Evolutionary conservation across 2,888 invertebrate species (phyloP).

Genomic region (Drosophila falleni): DNA sequence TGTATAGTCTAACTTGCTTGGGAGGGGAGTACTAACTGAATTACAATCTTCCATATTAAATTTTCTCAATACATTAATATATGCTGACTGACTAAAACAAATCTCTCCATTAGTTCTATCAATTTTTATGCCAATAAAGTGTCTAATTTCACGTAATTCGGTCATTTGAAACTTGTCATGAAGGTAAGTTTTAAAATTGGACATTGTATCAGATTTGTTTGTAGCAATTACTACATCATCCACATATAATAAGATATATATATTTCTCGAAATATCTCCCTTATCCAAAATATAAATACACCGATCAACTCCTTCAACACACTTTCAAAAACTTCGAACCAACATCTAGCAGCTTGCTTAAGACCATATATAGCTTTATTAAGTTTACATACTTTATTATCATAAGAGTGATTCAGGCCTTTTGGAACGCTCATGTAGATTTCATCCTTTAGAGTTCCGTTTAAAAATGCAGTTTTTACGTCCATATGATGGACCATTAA

Average conservation of each 20-base stretch:
- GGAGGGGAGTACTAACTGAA: constrained; percentile 25
- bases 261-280: constrained; percentile 13
- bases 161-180: constrained; percentile 21
- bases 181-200: constrained; percentile 21
- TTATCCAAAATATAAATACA: constrained; percentile 4
- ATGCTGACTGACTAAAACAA: constrained; percentile 24
- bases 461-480: constrained; percentile 35
- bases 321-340: constrained; percentile 9
- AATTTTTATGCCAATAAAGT: constrained; percentile 28
- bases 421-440: constrained; percentile 21
- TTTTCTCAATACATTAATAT: constrained; percentile 17
- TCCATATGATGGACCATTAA: constrained; percentile 30
- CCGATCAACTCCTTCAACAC: constrained; percentile 7
- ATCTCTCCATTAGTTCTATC: constrained; percentile 10
- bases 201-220: constrained; percentile 28
- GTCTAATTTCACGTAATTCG: constrained; percentile 9
- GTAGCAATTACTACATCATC: constrained; percentile 21
- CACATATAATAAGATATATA: constrained; percentile 5
- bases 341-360: constrained; percentile 45
- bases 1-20: constrained; percentile 34
- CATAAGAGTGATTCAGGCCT: not conserved
- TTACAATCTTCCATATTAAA: constrained; percentile 31
- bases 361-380: constrained; percentile 55
- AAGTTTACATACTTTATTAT: constrained; percentile 24
- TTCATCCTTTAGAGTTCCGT: constrained; percentile 27